A percentile compares a stretch with the other conserved stretches of the same genome.
phyloP scores from a whole-genome alignment of 2,888 invertebrate species.

The Ochlodes sylvanus region DNA sequence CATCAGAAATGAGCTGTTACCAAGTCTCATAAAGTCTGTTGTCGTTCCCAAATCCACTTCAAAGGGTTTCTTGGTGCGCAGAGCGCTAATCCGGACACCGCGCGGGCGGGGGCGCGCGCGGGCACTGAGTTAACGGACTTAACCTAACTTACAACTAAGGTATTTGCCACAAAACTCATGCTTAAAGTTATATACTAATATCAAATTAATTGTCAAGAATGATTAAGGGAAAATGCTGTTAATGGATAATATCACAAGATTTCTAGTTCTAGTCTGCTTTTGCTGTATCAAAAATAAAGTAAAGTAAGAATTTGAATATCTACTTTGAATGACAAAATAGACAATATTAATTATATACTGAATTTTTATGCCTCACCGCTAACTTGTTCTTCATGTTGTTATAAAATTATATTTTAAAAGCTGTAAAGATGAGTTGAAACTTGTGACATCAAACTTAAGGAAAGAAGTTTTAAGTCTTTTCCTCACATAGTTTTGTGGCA shows the following conservation, averaged over 20 bases:
- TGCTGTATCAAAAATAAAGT: no score
- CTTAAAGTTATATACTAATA: conserved; percentile 2
- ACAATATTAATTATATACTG: no score
- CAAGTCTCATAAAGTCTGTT: conserved; percentile 14
- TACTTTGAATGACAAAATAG: no score
- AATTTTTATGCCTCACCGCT: no score
- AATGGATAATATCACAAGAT: neutral
- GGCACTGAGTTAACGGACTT: conserved; percentile 75
- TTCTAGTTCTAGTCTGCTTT: neutral
- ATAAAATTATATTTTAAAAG: no score
- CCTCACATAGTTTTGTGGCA: conserved; percentile 43
- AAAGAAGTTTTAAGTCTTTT: neutral
- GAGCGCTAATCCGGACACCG: conserved; percentile 66
- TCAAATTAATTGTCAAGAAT: neutral
- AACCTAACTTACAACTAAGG: conserved; percentile 55
- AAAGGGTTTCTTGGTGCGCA: conserved; percentile 74
- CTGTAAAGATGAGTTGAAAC: no score
- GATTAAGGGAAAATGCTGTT: neutral
- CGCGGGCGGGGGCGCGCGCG: conserved; percentile 78
- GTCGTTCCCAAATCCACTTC: conserved; percentile 53
- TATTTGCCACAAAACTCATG: conserved; percentile 46
- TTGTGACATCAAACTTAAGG: neutral
- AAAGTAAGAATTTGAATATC: no score
- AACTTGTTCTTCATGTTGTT: no score
- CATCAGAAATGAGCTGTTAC: conserved; percentile 23